Base-by-base conservation (phyloP, 2,113 vertebrate species). In the Reinhardtius hippoglossoides region DNA sequence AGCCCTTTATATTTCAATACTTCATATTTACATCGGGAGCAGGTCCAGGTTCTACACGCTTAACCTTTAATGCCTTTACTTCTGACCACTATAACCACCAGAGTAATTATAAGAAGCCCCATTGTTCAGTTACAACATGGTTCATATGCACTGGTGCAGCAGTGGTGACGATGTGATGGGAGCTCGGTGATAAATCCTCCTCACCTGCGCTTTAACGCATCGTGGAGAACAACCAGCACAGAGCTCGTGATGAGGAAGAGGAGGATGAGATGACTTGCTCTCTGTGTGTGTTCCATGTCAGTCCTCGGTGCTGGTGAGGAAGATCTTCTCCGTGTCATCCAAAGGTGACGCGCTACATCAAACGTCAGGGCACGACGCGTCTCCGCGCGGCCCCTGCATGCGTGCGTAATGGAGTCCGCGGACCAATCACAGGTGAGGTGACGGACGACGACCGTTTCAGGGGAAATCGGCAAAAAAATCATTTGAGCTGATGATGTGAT, bases 401-500 rank as follows among this genome's bases (percentile, higher is more conserved):
- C 86, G 88, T 88, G 89, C 88, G 86, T 90, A 89, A 91, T 27
- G 85, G 72, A 56, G 82, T 35, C 1, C 46, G 40, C 67, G 37
- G 78, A 85, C 91, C 91, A 92, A 93, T 93, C 90, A 88, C 67
- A 82, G 89, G 84, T 88, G 86, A 63, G 79, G 80, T 78, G 83
- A 88, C 75, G 76, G 73, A 83, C 87, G 81, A 87, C 84, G 71
- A 61, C 73, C 74, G 86, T 87, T 74, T 70, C 7, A 37, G 40
- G 82, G 72, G 67, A 87, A 89, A 91, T 77, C 5, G 66, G 42
- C 57, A 7, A n/a, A 8, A n/a, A 14, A 54, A 54, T 54, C 13
- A n/a, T 15, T 21, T n/a, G 20, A 54, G 18, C 46, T 76, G 66
- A 8, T 66, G 74, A 76, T 26, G 20, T 9, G 9, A 42, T 37